phyloP scores from a whole-genome alignment of 2,113 vertebrate species.

The Mobula birostris region DNA sequence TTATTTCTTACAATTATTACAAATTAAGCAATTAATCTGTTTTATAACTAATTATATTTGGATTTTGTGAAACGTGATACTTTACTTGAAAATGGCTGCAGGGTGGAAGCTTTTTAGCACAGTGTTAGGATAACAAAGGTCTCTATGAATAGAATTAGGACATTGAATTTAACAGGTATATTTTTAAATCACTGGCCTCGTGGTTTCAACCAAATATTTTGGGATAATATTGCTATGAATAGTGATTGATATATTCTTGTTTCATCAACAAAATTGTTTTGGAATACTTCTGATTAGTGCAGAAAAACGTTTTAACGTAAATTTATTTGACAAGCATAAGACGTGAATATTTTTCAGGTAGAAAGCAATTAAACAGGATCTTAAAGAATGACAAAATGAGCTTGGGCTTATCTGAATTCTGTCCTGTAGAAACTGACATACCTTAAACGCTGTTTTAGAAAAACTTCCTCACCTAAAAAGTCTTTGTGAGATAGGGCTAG shows the following conservation, averaged over 20 bases:
- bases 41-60: slow-evolving; percentile 12
- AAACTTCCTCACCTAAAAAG: neutral
- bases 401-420: neutral
- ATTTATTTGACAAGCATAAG: neutral
- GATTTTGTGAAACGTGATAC: neutral
- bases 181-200: neutral
- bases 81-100: neutral
- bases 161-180: neutral
- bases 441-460: neutral
- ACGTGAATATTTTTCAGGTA: neutral
- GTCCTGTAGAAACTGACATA: neutral
- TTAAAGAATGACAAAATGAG: slow-evolving; percentile 6
- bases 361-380: neutral
- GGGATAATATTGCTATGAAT: slow-evolving; percentile 10
- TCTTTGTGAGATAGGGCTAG: neutral
- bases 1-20: neutral
- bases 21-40: slow-evolving; percentile 30
- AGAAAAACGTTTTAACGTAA: neutral
- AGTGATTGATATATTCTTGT: neutral
- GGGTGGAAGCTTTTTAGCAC: neutral
- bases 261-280: neutral
- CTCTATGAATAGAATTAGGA: neutral
- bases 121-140: neutral
- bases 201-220: slow-evolving; percentile 5
- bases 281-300: neutral